Evolutionary conservation across 92 coral and sea anemone species (phyloP).

Genomic region (Metridium senile): DNA sequence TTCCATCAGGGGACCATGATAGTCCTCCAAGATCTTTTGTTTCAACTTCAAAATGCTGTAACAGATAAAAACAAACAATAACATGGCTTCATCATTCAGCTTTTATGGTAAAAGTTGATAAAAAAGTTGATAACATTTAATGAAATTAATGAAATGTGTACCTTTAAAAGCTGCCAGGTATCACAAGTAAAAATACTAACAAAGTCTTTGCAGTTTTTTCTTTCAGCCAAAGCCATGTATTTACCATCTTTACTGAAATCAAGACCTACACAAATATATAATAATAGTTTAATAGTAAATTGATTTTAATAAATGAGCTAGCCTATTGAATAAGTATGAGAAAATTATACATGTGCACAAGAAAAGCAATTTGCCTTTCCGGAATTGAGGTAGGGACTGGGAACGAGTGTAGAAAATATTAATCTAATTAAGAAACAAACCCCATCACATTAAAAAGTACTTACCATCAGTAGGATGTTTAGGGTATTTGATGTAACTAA

Average conservation of each 20-base stretch:
- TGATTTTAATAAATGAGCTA: not conserved
- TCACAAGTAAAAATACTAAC: constrained; percentile 95
- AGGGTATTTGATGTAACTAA: constrained; percentile 91
- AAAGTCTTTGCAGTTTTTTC: constrained; percentile 95
- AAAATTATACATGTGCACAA: too few relatives aligned
- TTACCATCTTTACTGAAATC: constrained; percentile 91
- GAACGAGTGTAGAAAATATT: too few relatives aligned
- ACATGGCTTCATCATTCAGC: too few relatives aligned
- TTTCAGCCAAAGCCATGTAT: constrained; percentile 96
- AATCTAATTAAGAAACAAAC: too few relatives aligned
- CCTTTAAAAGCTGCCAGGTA: constrained; percentile 92
- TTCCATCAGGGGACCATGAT: constrained; percentile 96
- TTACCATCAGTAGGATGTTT: constrained; percentile 89
- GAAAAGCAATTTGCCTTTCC: too few relatives aligned
- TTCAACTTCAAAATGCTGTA: constrained; percentile 92
- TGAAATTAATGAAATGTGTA: constrained; percentile 23
- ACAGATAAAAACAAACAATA: not conserved
- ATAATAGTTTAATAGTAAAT: not conserved
- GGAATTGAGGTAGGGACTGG: too few relatives aligned
- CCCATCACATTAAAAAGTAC: not conserved
- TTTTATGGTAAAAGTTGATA: too few relatives aligned
- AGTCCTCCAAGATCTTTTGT: constrained; percentile 90
- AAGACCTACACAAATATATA: constrained; percentile 74
- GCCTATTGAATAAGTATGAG: not conserved
- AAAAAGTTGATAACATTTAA: too few relatives aligned